Evolutionary conservation across 2,113 vertebrate genomes (phyloP).

Genomic region (Gnathonemus longibarbis): DNA sequence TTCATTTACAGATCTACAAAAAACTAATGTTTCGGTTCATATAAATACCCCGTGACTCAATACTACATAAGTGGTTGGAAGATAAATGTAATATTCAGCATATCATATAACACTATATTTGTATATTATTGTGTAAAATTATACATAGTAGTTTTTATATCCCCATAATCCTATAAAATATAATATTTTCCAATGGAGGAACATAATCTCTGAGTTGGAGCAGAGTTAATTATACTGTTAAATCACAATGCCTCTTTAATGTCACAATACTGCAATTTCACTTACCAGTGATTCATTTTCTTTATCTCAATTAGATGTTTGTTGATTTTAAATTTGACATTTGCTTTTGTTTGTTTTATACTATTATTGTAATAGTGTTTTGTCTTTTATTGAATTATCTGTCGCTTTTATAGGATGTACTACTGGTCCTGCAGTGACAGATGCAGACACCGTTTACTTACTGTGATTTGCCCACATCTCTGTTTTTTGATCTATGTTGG

Average conservation of each 20-base stretch:
- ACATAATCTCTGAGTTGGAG: not conserved
- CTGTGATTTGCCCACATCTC: not conserved
- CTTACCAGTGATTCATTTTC: not conserved
- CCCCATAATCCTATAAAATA: not conserved
- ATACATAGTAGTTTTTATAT: not conserved
- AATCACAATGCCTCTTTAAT: not conserved
- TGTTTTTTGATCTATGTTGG: not conserved
- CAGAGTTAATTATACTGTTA: not conserved
- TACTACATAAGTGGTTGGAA: not conserved
- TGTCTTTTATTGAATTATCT: not conserved
- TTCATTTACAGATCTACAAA: not conserved
- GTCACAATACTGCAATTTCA: not conserved
- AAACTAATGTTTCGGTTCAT: not conserved
- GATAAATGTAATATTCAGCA: not conserved
- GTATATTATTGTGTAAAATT: not conserved
- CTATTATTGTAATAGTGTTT: not conserved
- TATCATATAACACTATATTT: not conserved
- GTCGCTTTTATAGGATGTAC: not conserved
- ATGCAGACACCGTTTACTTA: not conserved
- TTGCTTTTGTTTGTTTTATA: not conserved
- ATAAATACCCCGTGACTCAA: not conserved
- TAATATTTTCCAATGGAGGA: not conserved
- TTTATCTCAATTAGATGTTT: not conserved
- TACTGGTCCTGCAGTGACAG: not conserved
- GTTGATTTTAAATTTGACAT: not conserved